Base-by-base conservation (phyloP, 2,888 invertebrate species). In the Sturmia bella region DNA sequence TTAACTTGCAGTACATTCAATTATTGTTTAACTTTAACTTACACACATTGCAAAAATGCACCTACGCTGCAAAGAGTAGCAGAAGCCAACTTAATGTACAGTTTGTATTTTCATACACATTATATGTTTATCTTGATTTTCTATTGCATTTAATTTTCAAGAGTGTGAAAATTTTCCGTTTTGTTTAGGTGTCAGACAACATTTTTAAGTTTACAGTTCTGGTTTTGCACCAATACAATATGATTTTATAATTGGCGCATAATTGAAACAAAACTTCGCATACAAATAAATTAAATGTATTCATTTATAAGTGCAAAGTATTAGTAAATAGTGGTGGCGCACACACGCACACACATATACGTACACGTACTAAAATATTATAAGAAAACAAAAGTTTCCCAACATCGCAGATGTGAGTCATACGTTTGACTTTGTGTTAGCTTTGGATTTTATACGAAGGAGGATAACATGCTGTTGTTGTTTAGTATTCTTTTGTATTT, bases 221-320 rank as follows among this genome's bases (percentile, higher is more conserved):
- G 11, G 32, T 72, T 32, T 72, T 59, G 48, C 24, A 32, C 50
- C 41, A 27, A 19, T 41, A 52, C 24, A 57, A 48, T 69, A 48
- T 57, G 56, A 21, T 50, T 74, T 74, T 75, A 80, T 80, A 80
- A 80, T 74, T 80, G 80, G 80, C 80, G 69, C 54, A 80, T 80
- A 80, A 80, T 80, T 80, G 74, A 74, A 69, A 70, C 74, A 75
- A 70, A 57, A 69, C 56, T 63, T 63, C 39, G 21, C 12, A 64
- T 27, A 19, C n/a, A 56, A 13, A 56, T 21, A 56, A 56, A 24
- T 39, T 39, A 17, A 39, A 48, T 59, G 1, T 57, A 39, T 32
- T n/a, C 45, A 41, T 69, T 41, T 54, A 13, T 13, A 13, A 15
- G 21, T 41, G 6, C 4, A 19, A 19, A 21, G 21, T 39, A 59